Conservation (phyloP, 2,113 vertebrate genomes). For the Saguinus imperator region DNA sequence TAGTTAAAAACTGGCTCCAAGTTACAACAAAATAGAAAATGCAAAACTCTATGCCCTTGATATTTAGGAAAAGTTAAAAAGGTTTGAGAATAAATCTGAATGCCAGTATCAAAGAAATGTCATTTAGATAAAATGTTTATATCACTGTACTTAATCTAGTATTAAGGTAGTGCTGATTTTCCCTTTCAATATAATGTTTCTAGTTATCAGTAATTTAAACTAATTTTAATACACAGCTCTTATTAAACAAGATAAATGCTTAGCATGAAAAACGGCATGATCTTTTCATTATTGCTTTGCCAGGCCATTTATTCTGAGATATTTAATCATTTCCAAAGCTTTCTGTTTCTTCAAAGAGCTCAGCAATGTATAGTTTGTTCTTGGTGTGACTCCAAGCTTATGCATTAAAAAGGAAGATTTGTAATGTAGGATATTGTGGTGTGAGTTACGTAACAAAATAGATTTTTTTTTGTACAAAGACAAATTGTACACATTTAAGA, state of each 20-base stretch:
- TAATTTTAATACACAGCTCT: conserved; percentile 68
- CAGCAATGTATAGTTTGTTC: conserved; percentile 11
- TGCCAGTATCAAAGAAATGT: conserved; percentile 27
- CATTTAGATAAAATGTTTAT: conserved; percentile 57
- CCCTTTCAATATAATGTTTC: conserved; percentile 59
- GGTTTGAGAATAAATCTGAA: conserved; percentile 68
- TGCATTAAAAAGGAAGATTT: not conserved
- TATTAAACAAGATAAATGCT: conserved; percentile 75
- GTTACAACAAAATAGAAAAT: conserved; percentile 78
- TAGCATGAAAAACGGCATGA: conserved; percentile 61
- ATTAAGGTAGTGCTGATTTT: conserved; percentile 48
- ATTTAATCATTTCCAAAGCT: conserved; percentile 57
- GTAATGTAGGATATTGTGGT: conserved; percentile 47
- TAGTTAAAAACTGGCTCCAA: conserved; percentile 74
- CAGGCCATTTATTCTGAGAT: conserved; percentile 73
- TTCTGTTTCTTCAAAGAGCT: conserved; percentile 40
- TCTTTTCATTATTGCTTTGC: conserved; percentile 81
- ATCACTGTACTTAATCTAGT: conserved; percentile 45
- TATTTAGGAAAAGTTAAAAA: conserved; percentile 80
- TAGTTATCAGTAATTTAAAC: conserved; percentile 76
- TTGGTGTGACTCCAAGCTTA: conserved; percentile 18
- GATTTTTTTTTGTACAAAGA: conserved; percentile 10
- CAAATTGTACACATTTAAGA: not conserved
- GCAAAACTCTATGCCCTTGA: conserved; percentile 78
- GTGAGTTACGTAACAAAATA: conserved; percentile 48